Evolutionary conservation across 2,888 invertebrate genomes (phyloP), one percentile per base, ranked within the genome.

Genomic region (Epirrhoe alternata): DNA sequence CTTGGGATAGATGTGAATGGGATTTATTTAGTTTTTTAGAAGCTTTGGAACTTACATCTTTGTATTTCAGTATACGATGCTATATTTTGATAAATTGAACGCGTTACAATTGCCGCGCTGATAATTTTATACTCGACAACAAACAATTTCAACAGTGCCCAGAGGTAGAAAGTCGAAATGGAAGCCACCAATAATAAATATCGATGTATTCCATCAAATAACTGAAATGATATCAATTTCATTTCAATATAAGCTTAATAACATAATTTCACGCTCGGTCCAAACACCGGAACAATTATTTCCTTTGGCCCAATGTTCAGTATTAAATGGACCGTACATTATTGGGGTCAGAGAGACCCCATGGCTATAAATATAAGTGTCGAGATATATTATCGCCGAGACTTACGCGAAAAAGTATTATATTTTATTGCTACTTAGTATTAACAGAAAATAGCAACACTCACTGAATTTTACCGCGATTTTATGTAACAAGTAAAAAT

Each of bases 271-370:
- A 66, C 70, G 74, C 64, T 65, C 64, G 42, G 64, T 8, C 72
- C 71, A 70, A 80, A 79, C 65, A 71, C 74, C 73, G 74, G 68
- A 77, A 77, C 80, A 78, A 84, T 83, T 84, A 83, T 84, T 74
- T 82, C 84, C 78, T 79, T 79, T 75, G 77, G 76, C 68, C 59
- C 71, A 72, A 78, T 74, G 81, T 80, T 67, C 68, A 63, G 61
- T 71, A 74, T 74, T 74, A 84, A 89, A 86, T 87, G 85, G 86
- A 75, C 78, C 83, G 80, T 79, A 74, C 71, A 71, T 78, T 76
- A 79, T 81, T 81, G 72, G 74, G 73, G 75, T 66, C 77, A 71
- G 59, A 75, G 66, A 73, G 61, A 76, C 77, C 82, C 82, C 78
- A 76, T 76, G 61, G 71, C 78, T 80, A 85, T 85, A 84, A 84